These are phyloP conservation scores for Drosophila lini DNA, from an alignment of 1,140 invertebrate species.

Conservation along the genomic window DNA sequence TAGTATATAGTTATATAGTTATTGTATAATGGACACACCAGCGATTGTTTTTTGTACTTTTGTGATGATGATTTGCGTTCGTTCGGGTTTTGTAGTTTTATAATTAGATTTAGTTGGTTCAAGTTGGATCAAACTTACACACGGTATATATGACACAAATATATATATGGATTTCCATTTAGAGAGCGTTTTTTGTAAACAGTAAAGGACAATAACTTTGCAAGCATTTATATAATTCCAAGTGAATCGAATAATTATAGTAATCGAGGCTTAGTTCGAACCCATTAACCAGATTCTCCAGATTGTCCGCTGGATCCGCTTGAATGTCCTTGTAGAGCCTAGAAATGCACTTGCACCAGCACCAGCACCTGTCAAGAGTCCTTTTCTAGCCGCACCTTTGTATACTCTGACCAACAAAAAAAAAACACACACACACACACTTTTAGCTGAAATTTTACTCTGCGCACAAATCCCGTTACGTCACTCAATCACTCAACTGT, in stretches of 20 bases:
- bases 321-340: constrained; percentile 16
- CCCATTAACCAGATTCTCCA: not conserved
- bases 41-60: constrained; percentile 33
- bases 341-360: not conserved
- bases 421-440: not conserved
- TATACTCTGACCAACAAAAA: constrained; percentile 34
- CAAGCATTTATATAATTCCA: constrained; percentile 62
- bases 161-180: constrained; percentile 31
- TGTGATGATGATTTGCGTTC: constrained; percentile 36
- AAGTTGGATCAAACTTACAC: constrained; percentile 28
- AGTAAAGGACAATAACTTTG: constrained; percentile 78
- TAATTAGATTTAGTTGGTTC: constrained; percentile 49
- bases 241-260: constrained; percentile 20
- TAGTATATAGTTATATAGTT: not conserved
- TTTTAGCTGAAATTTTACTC: constrained; percentile 40
- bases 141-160: not conserved
- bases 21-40: constrained; percentile 11
- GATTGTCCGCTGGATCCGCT: constrained; percentile 22
- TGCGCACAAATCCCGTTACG: constrained; percentile 3
- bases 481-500: constrained; percentile 2
- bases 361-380: constrained; percentile 19
- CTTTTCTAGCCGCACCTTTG: constrained; percentile 26
- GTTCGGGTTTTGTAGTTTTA: constrained; percentile 45
- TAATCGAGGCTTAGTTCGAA: constrained; percentile 6
- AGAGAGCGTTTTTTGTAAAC: constrained; percentile 35